A percentile compares a stretch with the other conserved stretches of the same genome.
These are phyloP conservation scores for Tupaia tana DNA, from an alignment of 2,113 vertebrate species.

Conservation along the genomic window DNA sequence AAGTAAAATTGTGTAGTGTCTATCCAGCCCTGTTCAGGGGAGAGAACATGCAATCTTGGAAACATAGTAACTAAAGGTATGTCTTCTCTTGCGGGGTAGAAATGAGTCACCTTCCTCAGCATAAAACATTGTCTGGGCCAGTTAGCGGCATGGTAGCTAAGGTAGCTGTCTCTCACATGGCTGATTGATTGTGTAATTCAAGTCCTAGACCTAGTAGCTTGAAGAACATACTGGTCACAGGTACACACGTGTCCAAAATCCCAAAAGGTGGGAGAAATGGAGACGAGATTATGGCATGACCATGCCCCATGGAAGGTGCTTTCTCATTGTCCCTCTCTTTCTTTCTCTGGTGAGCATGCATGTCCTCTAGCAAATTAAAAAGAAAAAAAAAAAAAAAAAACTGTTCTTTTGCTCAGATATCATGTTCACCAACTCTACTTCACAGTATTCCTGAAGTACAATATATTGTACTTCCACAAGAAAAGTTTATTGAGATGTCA, in stretches of 20 bases:
- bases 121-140: background rate
- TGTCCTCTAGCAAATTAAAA: too few relatives aligned
- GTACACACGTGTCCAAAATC: too few relatives aligned
- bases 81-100: background rate
- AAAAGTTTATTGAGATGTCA: background rate
- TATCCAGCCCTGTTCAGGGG: background rate
- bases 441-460: constrained; percentile 14
- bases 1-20: background rate
- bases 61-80: background rate
- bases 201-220: too few relatives aligned
- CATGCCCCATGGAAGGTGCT: too few relatives aligned
- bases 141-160: too few relatives aligned
- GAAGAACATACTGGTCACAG: too few relatives aligned
- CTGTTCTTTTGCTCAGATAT: background rate
- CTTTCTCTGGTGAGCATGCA: too few relatives aligned
- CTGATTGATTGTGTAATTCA: too few relatives aligned
- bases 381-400: background rate
- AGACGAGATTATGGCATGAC: too few relatives aligned
- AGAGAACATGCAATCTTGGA: background rate
- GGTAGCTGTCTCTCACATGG: too few relatives aligned
- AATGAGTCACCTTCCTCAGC: background rate
- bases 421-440: background rate
- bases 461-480: constrained; percentile 22
- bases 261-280: too few relatives aligned
- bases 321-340: too few relatives aligned